A percentile compares a stretch with the other conserved stretches of the same genome.
Conservation (phyloP, 2,797 vertebrate genomes). For the Muscicapa striata region DNA sequence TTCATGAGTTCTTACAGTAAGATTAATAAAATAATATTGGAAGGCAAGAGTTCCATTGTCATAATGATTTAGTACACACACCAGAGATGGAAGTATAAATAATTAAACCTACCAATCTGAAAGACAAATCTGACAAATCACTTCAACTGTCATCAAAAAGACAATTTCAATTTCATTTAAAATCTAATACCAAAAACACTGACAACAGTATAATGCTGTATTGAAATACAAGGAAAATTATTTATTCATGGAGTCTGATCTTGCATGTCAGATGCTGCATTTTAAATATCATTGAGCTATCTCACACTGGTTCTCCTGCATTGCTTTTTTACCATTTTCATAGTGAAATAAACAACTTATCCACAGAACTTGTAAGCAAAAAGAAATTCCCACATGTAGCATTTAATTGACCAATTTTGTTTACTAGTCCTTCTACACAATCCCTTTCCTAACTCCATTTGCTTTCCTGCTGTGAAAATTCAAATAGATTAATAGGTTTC, state of each 20-base stretch:
- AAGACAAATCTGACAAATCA: neutral
- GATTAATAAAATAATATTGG: neutral
- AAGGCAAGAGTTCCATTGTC: neutral
- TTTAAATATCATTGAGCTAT: neutral
- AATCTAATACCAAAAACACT: neutral
- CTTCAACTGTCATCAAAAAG: neutral
- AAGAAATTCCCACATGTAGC: neutral
- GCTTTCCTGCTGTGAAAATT: slow-evolving; percentile 42
- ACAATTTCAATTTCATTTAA: neutral
- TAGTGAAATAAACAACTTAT: neutral
- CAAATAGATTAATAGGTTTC: neutral
- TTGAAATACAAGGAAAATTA: neutral
- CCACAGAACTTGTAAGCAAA: neutral
- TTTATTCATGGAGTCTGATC: neutral
- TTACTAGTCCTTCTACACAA: neutral
- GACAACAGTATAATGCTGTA: neutral
- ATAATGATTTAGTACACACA: neutral
- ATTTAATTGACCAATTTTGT: slow-evolving; percentile 1
- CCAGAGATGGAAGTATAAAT: neutral
- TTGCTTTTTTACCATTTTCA: neutral
- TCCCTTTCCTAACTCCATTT: neutral
- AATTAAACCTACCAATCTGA: neutral
- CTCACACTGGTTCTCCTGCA: neutral
- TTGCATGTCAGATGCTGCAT: neutral
- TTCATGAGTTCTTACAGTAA: neutral